Evolutionary conservation across 2,797 vertebrate species (phyloP).

Genomic region (Harpagifer antarcticus): DNA sequence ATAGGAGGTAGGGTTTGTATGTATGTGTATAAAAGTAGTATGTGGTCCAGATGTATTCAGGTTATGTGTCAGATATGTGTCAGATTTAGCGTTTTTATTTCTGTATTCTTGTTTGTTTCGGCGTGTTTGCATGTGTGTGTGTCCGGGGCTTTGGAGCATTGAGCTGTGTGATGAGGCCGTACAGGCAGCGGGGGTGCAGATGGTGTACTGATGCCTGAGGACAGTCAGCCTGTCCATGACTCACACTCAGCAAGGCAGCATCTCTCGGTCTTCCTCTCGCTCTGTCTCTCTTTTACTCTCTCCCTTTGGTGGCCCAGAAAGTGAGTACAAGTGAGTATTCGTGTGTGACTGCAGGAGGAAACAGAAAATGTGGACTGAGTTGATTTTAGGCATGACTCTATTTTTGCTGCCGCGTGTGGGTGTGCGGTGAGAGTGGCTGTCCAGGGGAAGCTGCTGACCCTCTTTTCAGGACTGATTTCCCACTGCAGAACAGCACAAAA

Average conservation of each 20-base stretch:
- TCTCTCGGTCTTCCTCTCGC: conserved; percentile 2
- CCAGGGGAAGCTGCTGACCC: conserved; percentile 59
- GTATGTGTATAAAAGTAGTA: background rate
- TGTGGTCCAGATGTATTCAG: conserved; percentile 20
- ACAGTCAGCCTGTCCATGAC: conserved; percentile 74
- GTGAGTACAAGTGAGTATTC: conserved; percentile 43
- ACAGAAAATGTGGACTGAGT: conserved; percentile 56
- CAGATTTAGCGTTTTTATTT: conserved; percentile 16
- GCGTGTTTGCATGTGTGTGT: conserved; percentile 46
- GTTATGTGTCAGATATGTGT: conserved; percentile 28
- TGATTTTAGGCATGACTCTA: conserved; percentile 42
- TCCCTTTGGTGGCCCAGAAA: conserved; percentile 64
- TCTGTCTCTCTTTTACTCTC: conserved; percentile 5
- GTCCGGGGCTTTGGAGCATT: conserved; percentile 48
- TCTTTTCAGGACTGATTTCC: conserved; percentile 64
- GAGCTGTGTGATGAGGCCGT: conserved; percentile 69
- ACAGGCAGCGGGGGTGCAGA: conserved; percentile 72
- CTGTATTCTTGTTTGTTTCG: conserved; percentile 8
- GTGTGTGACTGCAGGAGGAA: conserved; percentile 43
- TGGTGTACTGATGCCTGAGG: conserved; percentile 74
- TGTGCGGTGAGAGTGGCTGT: conserved; percentile 13
- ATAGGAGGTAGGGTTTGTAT: background rate
- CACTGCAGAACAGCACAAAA: conserved; percentile 56
- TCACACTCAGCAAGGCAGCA: conserved; percentile 64
- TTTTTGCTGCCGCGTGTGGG: conserved; percentile 47